Evolutionary conservation across 2,113 vertebrate species (phyloP).

Genomic region (Pristiophorus japonicus): DNA sequence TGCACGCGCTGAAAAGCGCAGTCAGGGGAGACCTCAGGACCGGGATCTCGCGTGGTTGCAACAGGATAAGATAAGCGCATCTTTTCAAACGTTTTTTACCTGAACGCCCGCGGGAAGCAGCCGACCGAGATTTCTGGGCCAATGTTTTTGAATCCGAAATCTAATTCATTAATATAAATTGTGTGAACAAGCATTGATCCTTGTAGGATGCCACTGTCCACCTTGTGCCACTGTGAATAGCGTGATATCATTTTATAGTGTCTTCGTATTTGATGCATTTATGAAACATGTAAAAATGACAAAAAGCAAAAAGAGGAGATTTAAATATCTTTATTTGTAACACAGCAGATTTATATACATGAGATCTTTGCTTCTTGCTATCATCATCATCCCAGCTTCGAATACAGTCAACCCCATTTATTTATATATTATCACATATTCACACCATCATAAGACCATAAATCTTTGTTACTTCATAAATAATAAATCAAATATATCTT

Average conservation of each 20-base stretch:
- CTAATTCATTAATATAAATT: too few species aligned
- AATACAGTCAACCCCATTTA: not conserved
- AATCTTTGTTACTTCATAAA: not conserved
- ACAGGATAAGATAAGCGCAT: too few species aligned
- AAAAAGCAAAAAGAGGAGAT: not conserved
- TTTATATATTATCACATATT: not conserved
- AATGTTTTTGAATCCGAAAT: too few species aligned
- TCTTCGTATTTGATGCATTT: not conserved
- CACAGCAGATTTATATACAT: not conserved
- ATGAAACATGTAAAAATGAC: not conserved
- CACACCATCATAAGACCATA: not conserved
- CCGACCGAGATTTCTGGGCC: too few species aligned
- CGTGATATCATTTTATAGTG: not conserved
- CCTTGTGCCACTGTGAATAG: too few species aligned
- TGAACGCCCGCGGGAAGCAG: too few species aligned
- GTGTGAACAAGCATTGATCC: too few species aligned
- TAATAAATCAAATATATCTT: not conserved
- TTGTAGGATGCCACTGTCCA: too few species aligned
- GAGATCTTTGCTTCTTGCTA: not conserved
- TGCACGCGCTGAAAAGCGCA: too few species aligned
- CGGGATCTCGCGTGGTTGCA: too few species aligned
- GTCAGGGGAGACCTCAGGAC: too few species aligned
- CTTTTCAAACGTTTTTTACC: too few species aligned
- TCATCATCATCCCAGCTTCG: not conserved
- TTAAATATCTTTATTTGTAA: conserved; percentile 10